These are phyloP conservation scores for Nylanderia fulva DNA, from an alignment of 1,140 invertebrate genomes.

Conservation along the genomic window DNA sequence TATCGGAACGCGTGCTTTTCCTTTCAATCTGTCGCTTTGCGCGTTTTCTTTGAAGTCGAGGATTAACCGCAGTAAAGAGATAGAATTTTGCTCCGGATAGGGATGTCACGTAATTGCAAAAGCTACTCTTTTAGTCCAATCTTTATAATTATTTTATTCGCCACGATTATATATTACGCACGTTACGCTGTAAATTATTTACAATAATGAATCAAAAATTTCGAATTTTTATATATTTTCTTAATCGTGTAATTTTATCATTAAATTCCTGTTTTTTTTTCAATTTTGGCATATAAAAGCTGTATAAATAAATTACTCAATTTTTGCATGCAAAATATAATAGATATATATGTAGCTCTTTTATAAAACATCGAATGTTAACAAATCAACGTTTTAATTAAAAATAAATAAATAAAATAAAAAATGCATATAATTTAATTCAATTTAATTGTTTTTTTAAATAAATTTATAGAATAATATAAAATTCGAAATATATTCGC, in stretches of 20 bases:
- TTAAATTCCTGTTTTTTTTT: neutral
- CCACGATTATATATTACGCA: too few relatives aligned
- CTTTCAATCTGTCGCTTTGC: neutral
- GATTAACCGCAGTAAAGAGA: neutral
- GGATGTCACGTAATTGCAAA: neutral
- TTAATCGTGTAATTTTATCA: neutral
- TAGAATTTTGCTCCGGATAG: neutral
- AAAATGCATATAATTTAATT: too few relatives aligned
- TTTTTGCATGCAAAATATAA: neutral
- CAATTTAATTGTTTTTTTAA: neutral
- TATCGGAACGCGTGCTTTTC: too few relatives aligned
- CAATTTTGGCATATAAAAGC: neutral
- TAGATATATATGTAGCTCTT: too few relatives aligned
- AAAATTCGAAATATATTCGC: constrained; percentile 11
- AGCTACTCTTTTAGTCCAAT: too few relatives aligned
- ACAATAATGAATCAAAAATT: neutral
- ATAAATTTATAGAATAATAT: neutral
- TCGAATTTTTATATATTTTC: neutral
- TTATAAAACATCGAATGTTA: too few relatives aligned
- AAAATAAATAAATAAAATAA: too few relatives aligned
- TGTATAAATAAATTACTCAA: neutral
- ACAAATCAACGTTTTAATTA: too few relatives aligned
- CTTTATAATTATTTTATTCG: too few relatives aligned
- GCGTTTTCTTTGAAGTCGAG: neutral
- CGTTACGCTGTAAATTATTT: neutral